Base-by-base conservation (phyloP, 2,888 invertebrate species). In the Thecocarcelia acutangulata region DNA sequence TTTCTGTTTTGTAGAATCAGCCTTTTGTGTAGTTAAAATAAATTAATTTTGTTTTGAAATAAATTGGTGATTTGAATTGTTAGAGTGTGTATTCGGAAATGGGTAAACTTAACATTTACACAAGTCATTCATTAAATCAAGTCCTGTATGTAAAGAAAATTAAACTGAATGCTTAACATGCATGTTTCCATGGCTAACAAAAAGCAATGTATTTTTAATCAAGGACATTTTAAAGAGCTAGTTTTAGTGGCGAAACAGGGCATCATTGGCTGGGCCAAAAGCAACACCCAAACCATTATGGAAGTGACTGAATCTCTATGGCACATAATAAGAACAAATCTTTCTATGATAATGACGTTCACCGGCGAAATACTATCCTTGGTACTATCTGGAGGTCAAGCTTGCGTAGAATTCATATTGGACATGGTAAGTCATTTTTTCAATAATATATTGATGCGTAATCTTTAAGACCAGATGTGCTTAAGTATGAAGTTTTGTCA, bases 301-400 rank as follows among this genome's bases (percentile, higher is more conserved):
- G 96, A 97, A 3, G 94, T 98, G 15, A 92, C 97, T 70, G 96
- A 97, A 88, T 97, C 93, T 0, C 90, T 96, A 46, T 98, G 97
- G 97, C 93, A 95, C 24, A 95, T 98, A 56, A 92, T 98, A n/a
- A 96, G 97, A 84, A 97, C 97, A 86, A 98, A 98, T 91, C 93
- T 98, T 86, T 96, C 95, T 11, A 92, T 98, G 52, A 93, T 97
- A 42, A 92, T 98, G 70, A 95, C 96, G 59, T 94, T 97, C 0
- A 91, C 97, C 12, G 96, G 97, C 2, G 96, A 97, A n/a, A 93
- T 97, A 83, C 91, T 98, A 2, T 97, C 97, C 2, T 92, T 98
- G 40, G 91, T 98, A 77, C 93, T 98, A 76, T 96, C 97, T 80
- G 97, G 97, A 17, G 96, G 97, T 40, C 95, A 96, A n/a, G 96